phyloP scores from a whole-genome alignment of 2,797 vertebrate species.

The Phylloscopus collybita region DNA sequence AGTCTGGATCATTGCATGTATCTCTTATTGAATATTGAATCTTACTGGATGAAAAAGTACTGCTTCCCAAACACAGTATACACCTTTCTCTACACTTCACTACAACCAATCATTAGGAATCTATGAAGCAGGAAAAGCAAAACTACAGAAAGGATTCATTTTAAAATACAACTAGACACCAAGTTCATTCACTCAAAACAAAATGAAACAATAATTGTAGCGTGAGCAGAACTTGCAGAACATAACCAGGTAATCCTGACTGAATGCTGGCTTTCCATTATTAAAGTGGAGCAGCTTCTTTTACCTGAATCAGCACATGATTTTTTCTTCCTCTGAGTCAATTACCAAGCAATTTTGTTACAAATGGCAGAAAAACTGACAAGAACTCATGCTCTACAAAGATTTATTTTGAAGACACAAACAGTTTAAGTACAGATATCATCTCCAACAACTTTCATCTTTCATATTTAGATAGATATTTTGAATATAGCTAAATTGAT shows the following conservation, averaged over 20 bases:
- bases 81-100: background rate
- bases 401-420: background rate
- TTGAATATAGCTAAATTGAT: background rate
- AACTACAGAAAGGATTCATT: slow-evolving; percentile 56
- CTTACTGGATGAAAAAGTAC: background rate
- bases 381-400: slow-evolving; percentile 7
- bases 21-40: background rate
- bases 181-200: background rate
- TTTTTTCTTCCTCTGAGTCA: slow-evolving; percentile 5
- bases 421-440: background rate
- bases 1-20: background rate
- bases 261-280: slow-evolving; percentile 47
- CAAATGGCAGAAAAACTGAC: background rate
- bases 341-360: background rate
- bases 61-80: slow-evolving; percentile 4
- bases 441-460: background rate
- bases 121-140: slow-evolving; percentile 59
- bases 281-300: slow-evolving; percentile 1
- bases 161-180: slow-evolving; percentile 40
- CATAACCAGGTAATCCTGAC: slow-evolving; percentile 35
- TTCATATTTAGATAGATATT: background rate
- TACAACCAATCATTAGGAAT: slow-evolving; percentile 38
- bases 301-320: slow-evolving; percentile 17
- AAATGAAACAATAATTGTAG: slow-evolving; percentile 31
- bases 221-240: slow-evolving; percentile 24